These are phyloP conservation scores for Athripsodes cinereus DNA, from an alignment of 2,888 invertebrate species.

Conservation along the genomic window DNA sequence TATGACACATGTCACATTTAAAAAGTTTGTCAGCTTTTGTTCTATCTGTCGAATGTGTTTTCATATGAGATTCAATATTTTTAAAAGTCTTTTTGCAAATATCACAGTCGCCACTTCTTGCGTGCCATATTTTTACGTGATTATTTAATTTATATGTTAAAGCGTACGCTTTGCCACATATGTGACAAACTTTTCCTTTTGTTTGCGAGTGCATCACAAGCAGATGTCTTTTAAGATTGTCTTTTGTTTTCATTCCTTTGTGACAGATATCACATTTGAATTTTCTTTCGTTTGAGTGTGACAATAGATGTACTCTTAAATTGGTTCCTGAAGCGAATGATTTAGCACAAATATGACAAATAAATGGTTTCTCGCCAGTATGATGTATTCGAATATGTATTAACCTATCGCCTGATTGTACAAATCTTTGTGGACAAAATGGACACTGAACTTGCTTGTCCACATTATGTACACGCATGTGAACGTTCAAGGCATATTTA, in stretches of 20 bases:
- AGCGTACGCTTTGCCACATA: conserved; percentile 9
- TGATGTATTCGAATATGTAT: conserved; percentile 11
- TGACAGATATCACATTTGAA: conserved; percentile 16
- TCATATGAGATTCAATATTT: conserved; percentile 16
- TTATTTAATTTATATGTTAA: conserved; percentile 15
- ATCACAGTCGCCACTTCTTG: conserved; percentile 4
- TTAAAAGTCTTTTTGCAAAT: conserved; percentile 14
- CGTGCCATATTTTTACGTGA: conserved; percentile 12
- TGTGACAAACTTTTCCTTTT: conserved; percentile 13
- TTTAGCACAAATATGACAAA: conserved; percentile 15
- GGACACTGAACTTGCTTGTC: conserved; percentile 11
- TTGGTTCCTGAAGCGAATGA: conserved; percentile 10
- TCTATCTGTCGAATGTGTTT: conserved; percentile 9
- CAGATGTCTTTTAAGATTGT: conserved; percentile 12
- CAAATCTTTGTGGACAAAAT: conserved; percentile 7
- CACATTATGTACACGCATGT: conserved; percentile 11
- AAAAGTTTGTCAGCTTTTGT: conserved; percentile 8
- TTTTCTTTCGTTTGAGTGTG: conserved; percentile 8
- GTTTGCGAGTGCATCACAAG: conserved; percentile 7
- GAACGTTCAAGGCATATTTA: conserved; percentile 9
- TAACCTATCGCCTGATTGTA: conserved; percentile 6
- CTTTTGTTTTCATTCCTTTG: conserved; percentile 12
- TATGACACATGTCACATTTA: conserved; percentile 15
- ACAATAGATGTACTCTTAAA: conserved; percentile 9
- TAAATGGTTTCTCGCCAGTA: conserved; percentile 12